These are phyloP conservation scores for Chloroceryle inda DNA, from an alignment of 2,797 vertebrate genomes.

Conservation along the genomic window DNA sequence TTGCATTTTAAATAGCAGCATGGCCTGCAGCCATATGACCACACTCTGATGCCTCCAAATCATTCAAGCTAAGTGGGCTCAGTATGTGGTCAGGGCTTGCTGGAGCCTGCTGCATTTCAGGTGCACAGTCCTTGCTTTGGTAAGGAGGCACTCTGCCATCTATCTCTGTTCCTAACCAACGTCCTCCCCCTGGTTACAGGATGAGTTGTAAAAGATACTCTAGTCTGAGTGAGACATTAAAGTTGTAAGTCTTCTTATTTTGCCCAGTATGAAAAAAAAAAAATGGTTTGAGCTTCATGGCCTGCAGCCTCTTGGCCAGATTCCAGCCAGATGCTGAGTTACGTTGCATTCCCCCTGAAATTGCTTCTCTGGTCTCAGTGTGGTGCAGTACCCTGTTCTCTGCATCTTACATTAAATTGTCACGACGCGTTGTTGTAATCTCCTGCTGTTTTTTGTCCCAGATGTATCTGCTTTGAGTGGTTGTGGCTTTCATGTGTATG, in stretches of 20 bases:
- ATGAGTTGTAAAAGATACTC: background rate
- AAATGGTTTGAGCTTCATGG: background rate
- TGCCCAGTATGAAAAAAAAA: conserved; percentile 10
- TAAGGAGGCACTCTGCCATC: background rate
- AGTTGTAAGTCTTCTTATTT: conserved; percentile 31
- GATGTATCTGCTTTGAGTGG: conserved; percentile 56
- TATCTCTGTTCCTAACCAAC: background rate
- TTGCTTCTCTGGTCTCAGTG: conserved; percentile 30
- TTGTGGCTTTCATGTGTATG: conserved; percentile 48
- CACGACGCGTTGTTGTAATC: conserved; percentile 58
- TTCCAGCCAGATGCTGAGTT: conserved; percentile 58
- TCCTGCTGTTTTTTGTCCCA: conserved; percentile 66
- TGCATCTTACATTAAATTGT: conserved; percentile 15
- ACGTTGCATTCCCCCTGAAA: background rate
- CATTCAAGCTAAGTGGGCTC: background rate
- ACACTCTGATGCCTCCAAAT: background rate
- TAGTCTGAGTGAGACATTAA: background rate
- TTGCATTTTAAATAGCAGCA: background rate
- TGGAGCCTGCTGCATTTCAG: background rate
- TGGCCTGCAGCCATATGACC: background rate
- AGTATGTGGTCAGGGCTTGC: background rate
- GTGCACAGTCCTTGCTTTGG: background rate
- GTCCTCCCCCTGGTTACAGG: background rate
- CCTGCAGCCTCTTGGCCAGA: conserved; percentile 26
- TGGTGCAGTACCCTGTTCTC: conserved; percentile 48